Evolutionary conservation across 2,113 vertebrate species (phyloP).

Genomic region (Scytalopus superciliaris): DNA sequence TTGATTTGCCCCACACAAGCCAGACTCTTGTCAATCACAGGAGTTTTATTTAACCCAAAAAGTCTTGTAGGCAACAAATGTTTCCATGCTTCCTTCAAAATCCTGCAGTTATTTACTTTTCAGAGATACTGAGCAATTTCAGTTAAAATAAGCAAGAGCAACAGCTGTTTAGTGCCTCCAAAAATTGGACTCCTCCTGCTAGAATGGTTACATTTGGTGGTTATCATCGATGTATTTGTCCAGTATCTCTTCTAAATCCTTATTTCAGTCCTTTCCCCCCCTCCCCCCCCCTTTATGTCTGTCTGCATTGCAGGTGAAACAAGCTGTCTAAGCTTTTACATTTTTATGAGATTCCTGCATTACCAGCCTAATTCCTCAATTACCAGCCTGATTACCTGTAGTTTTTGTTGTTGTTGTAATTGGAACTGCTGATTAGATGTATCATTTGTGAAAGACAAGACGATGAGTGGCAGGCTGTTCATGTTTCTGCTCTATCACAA

Average conservation of each 20-base stretch:
- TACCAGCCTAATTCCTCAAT: constrained; percentile 42
- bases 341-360: constrained; percentile 19
- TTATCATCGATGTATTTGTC: background rate
- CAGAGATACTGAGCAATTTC: constrained; percentile 8
- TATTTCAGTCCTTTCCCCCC: background rate
- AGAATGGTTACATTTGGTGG: background rate
- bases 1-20: background rate
- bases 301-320: constrained; percentile 4
- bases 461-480: background rate
- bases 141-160: background rate
- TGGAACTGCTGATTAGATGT: constrained; percentile 41
- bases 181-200: background rate
- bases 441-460: constrained; percentile 12
- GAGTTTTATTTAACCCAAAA: background rate
- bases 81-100: background rate
- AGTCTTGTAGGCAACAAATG: background rate
- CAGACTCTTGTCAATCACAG: background rate
- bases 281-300: background rate
- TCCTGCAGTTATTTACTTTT: constrained; percentile 9
- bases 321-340: background rate
- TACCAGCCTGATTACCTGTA: constrained; percentile 37
- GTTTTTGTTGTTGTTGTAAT: constrained; percentile 55
- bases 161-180: background rate
- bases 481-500: background rate
- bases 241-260: background rate